Conservation (phyloP, 2,113 vertebrate genomes). For the Halcyon malimbica region DNA sequence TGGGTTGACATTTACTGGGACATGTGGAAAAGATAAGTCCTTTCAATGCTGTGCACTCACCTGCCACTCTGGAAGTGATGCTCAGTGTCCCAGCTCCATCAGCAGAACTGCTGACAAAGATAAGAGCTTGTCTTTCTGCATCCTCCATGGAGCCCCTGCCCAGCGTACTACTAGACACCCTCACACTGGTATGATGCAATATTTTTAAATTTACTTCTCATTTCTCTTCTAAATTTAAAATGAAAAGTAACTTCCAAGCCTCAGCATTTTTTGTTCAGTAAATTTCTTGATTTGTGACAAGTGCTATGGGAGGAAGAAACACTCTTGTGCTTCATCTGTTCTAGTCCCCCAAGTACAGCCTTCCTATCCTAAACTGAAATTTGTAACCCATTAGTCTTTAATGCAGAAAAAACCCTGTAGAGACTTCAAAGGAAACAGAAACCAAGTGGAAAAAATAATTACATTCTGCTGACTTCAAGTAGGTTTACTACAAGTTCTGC, state of each 20-base stretch:
- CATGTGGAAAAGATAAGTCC: rapidly evolving
- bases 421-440: neutral
- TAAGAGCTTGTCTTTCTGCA: neutral
- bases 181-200: neutral
- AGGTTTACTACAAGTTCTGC: neutral
- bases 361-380: neutral
- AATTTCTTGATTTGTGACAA: constrained; percentile 18
- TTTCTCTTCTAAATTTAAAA: neutral
- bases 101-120: neutral
- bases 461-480: neutral
- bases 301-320: neutral
- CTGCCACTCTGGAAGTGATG: neutral
- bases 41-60: neutral
- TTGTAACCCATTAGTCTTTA: neutral
- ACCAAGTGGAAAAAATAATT: neutral
- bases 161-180: neutral
- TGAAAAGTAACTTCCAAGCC: neutral
- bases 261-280: neutral
- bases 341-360: neutral
- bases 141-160: neutral
- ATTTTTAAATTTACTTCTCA: neutral
- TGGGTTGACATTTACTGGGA: rapidly evolving
- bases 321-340: neutral
- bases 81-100: neutral
- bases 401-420: neutral